Evolutionary conservation across 2,888 invertebrate species (phyloP).

Genomic region (Drosophila lutescens): DNA sequence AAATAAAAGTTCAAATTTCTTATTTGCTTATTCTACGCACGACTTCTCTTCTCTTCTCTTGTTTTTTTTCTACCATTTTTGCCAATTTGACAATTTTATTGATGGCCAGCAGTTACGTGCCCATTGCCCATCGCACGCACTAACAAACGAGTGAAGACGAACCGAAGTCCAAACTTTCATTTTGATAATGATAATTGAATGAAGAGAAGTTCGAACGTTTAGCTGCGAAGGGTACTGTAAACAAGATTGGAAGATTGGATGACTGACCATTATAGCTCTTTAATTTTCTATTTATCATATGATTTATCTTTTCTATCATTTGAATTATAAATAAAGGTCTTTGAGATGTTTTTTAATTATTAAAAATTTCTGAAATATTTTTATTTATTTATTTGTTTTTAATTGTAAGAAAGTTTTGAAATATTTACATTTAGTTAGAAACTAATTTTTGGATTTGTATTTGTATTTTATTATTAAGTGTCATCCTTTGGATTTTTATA

Average conservation of each 20-base stretch:
- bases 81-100: constrained; percentile 78
- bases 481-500: too few relatives aligned
- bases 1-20: constrained; percentile 9
- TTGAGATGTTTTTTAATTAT: too few relatives aligned
- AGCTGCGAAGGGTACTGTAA: background rate
- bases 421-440: background rate
- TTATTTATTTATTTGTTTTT: too few relatives aligned
- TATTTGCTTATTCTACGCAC: constrained; percentile 21
- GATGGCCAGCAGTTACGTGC: constrained; percentile 63
- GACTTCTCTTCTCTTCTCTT: background rate
- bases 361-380: background rate
- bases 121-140: constrained; percentile 51
- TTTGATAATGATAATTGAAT: constrained; percentile 66
- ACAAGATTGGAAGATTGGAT: background rate
- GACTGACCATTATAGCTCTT: background rate
- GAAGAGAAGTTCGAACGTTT: constrained; percentile 12
- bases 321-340: too few relatives aligned
- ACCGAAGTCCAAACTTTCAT: constrained; percentile 58
- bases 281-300: too few relatives aligned
- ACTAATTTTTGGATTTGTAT: too few relatives aligned
- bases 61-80: constrained; percentile 24
- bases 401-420: too few relatives aligned
- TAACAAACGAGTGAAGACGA: constrained; percentile 4
- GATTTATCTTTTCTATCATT: too few relatives aligned
- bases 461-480: too few relatives aligned